A percentile compares a stretch with the other conserved stretches of the same genome.
Evolutionary conservation across 2,888 invertebrate genomes (phyloP).

Genomic region (Eueremaeus valkanovi): DNA sequence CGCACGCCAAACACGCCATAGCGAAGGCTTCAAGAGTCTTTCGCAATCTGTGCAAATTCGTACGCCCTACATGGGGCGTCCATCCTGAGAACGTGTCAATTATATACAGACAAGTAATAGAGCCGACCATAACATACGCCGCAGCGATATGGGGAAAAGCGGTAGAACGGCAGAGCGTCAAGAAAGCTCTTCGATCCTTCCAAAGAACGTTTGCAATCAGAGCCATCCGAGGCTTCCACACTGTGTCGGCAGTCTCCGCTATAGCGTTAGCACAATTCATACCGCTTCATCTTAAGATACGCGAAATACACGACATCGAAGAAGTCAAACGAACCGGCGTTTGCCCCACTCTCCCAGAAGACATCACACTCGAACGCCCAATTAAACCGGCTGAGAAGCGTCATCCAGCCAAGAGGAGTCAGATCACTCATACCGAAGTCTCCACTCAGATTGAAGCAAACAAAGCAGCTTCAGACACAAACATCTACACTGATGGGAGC

Average conservation of each 20-base stretch:
- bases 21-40: neutral
- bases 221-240: neutral
- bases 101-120: neutral
- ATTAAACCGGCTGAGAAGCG: neutral
- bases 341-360: neutral
- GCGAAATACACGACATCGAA: neutral
- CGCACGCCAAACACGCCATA: neutral
- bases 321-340: neutral
- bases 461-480: neutral
- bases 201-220: neutral
- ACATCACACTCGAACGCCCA: neutral
- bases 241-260: neutral
- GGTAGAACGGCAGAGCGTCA: neutral
- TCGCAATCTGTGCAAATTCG: neutral
- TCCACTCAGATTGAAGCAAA: neutral
- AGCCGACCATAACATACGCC: neutral
- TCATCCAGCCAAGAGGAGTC: neutral
- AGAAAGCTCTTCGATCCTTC: neutral
- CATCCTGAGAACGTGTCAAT: neutral
- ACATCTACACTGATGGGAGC: conserved; percentile 13
- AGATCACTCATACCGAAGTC: neutral
- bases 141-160: neutral
- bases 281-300: neutral
- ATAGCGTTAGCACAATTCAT: neutral
- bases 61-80: neutral